Conservation (phyloP, 2,888 invertebrate genomes). For the Spilosoma lubricipeda region DNA sequence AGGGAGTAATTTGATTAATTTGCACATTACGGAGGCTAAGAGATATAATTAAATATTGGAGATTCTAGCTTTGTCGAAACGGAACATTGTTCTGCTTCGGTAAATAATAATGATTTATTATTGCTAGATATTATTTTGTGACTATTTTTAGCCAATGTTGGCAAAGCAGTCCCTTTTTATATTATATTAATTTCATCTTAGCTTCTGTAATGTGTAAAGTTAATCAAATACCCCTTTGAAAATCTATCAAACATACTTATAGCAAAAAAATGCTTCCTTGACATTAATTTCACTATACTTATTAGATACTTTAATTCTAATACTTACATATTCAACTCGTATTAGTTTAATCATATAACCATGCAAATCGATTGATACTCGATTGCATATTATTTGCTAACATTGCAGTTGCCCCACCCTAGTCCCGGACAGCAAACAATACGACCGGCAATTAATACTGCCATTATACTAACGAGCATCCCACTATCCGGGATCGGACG, state of each 20-base stretch:
- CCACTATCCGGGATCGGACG: constrained; percentile 61
- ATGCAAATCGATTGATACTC: constrained; percentile 18
- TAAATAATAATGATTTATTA: not conserved
- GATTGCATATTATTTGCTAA: constrained; percentile 30
- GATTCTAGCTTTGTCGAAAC: not conserved
- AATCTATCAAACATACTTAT: constrained; percentile 6
- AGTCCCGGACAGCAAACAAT: constrained; percentile 64
- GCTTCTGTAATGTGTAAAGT: constrained; percentile 4
- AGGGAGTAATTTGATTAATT: constrained; percentile 20
- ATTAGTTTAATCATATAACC: constrained; percentile 9
- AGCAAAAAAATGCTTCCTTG: not conserved
- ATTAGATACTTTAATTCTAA: not conserved
- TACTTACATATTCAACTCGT: not conserved
- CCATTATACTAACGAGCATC: constrained; percentile 73
- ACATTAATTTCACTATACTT: not conserved
- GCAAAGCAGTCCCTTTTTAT: too few relatives aligned
- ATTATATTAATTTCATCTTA: not conserved
- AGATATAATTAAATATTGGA: constrained; percentile 2
- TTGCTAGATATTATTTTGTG: not conserved
- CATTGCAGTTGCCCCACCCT: constrained; percentile 31
- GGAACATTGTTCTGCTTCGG: not conserved
- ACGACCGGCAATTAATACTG: constrained; percentile 75
- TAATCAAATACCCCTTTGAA: constrained; percentile 19
- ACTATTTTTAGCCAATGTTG: too few relatives aligned
- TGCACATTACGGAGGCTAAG: constrained; percentile 1